A percentile compares a stretch with the other conserved stretches of the same genome.
These are phyloP conservation scores for Coelopa pilipes DNA, from an alignment of 2,888 invertebrate species.

Conservation along the genomic window DNA sequence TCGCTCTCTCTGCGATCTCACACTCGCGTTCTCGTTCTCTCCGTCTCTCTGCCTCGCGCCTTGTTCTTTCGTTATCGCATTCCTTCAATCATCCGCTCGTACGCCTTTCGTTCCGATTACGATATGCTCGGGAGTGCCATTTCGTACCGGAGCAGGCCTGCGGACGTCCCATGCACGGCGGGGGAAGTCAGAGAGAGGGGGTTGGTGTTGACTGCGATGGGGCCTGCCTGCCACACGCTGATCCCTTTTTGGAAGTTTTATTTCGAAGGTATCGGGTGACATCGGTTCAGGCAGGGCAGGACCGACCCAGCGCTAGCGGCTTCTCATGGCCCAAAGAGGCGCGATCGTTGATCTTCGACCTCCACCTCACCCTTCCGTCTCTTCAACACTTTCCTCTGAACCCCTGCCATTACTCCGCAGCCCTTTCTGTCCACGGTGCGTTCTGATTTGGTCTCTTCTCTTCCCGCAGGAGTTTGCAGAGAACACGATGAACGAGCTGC, in stretches of 20 bases:
- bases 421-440: constrained; percentile 29
- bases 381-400: neutral
- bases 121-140: constrained; percentile 32
- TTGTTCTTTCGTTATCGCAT: constrained; percentile 28
- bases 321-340: too few relatives aligned
- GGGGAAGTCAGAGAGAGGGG: neutral
- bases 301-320: too few relatives aligned
- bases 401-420: neutral
- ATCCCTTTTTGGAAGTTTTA: constrained; percentile 34
- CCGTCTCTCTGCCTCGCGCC: neutral
- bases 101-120: constrained; percentile 37
- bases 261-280: constrained; percentile 36
- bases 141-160: constrained; percentile 28
- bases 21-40: too few relatives aligned
- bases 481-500: constrained; percentile 90
- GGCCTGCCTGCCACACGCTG: neutral
- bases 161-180: constrained; percentile 14
- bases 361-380: neutral
- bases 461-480: constrained; percentile 84
- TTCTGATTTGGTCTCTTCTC: constrained; percentile 27
- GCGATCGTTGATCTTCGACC: too few relatives aligned
- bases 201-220: too few relatives aligned
- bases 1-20: too few relatives aligned
- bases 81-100: constrained; percentile 34
- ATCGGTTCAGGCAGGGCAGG: neutral